phyloP scores from a whole-genome alignment of 2,888 invertebrate species.

The Venusia cambrica region DNA sequence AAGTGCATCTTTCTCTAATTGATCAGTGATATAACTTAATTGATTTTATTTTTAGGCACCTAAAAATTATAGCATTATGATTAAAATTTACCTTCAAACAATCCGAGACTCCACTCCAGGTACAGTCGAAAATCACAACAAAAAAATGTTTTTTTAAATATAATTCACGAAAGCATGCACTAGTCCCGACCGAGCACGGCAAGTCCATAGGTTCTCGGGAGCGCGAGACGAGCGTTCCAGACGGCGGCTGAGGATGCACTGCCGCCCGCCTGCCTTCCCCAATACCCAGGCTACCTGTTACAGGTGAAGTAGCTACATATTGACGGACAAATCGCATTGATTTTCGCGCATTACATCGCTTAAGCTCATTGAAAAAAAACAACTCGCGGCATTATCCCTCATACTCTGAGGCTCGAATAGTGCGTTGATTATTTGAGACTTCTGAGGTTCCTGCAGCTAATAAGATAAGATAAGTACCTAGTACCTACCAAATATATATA shows the following conservation, averaged over 20 bases:
- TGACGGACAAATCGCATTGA: conserved; percentile 74
- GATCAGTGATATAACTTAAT: no score
- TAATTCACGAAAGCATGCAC: no score
- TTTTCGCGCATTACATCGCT: conserved; percentile 44
- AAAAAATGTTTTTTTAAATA: no score
- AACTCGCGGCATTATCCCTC: neutral
- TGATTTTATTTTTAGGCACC: no score
- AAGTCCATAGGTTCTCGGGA: conserved; percentile 35
- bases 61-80: no score
- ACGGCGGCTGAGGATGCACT: conserved; percentile 64
- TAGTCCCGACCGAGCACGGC: conserved; percentile 39
- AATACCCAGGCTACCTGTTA: conserved; percentile 70
- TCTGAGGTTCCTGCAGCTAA: no score
- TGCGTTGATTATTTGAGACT: neutral
- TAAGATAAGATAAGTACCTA: no score
- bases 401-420: neutral
- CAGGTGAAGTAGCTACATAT: conserved; percentile 79
- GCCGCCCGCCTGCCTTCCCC: conserved; percentile 56
- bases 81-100: no score
- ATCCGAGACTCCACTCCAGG: no score
- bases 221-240: conserved; percentile 52
- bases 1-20: no score
- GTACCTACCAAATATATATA: no score
- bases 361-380: neutral
- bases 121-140: no score